These are phyloP conservation scores for Callyntrura sp. DNA, from an alignment of 2,888 invertebrate species.

Conservation along the genomic window DNA sequence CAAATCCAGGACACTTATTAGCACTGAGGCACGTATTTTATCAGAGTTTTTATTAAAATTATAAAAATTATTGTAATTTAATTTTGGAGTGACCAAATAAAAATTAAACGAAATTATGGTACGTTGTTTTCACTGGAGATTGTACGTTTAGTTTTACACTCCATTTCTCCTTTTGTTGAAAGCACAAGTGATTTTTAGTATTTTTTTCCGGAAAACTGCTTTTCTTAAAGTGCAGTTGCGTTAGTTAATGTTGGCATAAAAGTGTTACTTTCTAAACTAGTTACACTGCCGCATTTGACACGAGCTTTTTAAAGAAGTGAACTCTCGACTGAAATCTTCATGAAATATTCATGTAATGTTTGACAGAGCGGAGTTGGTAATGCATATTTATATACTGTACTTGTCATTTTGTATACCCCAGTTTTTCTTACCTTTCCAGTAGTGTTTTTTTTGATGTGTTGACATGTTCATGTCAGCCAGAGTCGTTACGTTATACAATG, in stretches of 20 bases:
- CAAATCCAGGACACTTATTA: too few species aligned
- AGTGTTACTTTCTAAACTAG: conserved; percentile 42
- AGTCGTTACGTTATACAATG: not conserved
- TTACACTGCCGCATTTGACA: conserved; percentile 17
- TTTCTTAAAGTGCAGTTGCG: not conserved
- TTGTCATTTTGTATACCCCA: not conserved
- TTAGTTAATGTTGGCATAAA: conserved; percentile 10
- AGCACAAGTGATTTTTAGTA: too few species aligned
- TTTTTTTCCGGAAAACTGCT: not conserved
- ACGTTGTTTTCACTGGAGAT: too few species aligned
- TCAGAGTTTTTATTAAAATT: too few species aligned
- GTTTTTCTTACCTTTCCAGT: conserved; percentile 43
- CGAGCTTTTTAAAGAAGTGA: conserved; percentile 65
- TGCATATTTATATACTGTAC: conserved; percentile 30
- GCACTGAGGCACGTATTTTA: too few species aligned
- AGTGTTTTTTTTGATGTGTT: conserved; percentile 38
- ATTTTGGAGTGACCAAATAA: too few species aligned
- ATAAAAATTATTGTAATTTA: too few species aligned
- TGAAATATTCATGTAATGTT: conserved; percentile 70
- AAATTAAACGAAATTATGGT: too few species aligned
- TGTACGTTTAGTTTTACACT: too few species aligned
- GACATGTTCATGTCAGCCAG: conserved; percentile 15
- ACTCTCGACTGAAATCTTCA: conserved; percentile 34
- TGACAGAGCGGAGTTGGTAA: conserved; percentile 38
- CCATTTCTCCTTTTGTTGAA: too few species aligned